A percentile compares a stretch with the other conserved stretches of the same genome.
Evolutionary conservation across 1,140 invertebrate genomes (phyloP).

Genomic region (Reticulitermes speratus): DNA sequence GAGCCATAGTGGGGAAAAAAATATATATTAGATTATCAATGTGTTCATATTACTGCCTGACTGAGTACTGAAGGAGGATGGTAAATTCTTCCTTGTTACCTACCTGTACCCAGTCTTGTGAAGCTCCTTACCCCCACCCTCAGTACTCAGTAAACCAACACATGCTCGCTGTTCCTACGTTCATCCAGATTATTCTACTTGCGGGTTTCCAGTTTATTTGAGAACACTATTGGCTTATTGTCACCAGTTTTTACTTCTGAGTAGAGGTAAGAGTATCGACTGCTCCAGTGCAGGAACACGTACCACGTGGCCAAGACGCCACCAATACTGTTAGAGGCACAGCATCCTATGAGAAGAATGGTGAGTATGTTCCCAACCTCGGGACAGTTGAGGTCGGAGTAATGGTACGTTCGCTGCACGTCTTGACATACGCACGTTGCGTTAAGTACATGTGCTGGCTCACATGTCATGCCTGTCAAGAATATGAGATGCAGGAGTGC

Average conservation of each 20-base stretch:
- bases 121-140: not conserved
- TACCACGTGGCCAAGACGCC: slow-evolving; percentile 49
- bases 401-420: slow-evolving; percentile 40
- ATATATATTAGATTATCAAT: too few species aligned
- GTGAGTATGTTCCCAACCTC: slow-evolving; percentile 48
- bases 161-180: too few species aligned
- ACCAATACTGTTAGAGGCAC: slow-evolving; percentile 48
- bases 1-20: too few species aligned
- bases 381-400: slow-evolving; percentile 52
- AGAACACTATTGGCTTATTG: slow-evolving; percentile 40
- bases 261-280: slow-evolving; percentile 48
- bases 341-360: slow-evolving; percentile 50
- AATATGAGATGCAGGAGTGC: slow-evolving; percentile 50
- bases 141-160: not conserved
- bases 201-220: slow-evolving; percentile 34
- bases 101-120: too few species aligned
- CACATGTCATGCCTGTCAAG: slow-evolving; percentile 48
- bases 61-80: too few species aligned
- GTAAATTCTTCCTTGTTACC: too few species aligned
- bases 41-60: too few species aligned
- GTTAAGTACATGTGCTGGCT: slow-evolving; percentile 46
- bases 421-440: slow-evolving; percentile 44
- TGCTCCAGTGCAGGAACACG: slow-evolving; percentile 53
- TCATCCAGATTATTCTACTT: not conserved
- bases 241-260: slow-evolving; percentile 48